These are phyloP conservation scores for Anarhynchus alexandrinus DNA, from an alignment of 2,113 vertebrate genomes.

Conservation along the genomic window DNA sequence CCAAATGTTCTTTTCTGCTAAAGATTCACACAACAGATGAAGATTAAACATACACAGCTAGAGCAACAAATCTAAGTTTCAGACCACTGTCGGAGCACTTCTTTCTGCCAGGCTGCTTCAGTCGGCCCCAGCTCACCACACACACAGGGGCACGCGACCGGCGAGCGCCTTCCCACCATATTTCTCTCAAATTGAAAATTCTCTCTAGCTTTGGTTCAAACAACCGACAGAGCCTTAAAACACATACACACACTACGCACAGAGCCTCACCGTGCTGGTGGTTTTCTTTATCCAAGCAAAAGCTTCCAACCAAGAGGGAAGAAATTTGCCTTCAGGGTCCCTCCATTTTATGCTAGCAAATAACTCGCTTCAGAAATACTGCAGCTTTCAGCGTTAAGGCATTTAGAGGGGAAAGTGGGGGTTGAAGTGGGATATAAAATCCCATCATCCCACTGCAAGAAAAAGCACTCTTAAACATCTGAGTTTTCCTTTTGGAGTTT, in stretches of 20 bases:
- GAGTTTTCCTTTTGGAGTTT: background rate
- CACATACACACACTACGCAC: background rate
- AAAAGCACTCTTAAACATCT: background rate
- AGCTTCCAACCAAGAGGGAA: background rate
- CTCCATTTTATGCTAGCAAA: background rate
- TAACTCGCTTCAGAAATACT: background rate
- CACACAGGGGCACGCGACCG: accelerated
- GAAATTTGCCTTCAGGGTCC: background rate
- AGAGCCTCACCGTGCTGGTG: background rate
- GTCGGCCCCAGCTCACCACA: accelerated
- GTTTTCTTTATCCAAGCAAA: background rate
- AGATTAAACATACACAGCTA: background rate
- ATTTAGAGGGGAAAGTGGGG: background rate
- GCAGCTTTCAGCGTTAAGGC: background rate
- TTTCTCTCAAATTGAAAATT: background rate
- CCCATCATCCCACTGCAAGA: background rate
- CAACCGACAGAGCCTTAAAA: background rate
- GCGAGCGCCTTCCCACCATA: accelerated
- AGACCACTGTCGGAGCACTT: background rate
- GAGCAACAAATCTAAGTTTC: background rate
- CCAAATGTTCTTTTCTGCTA: background rate
- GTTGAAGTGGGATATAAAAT: background rate
- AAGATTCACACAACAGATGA: background rate
- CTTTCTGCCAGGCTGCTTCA: background rate
- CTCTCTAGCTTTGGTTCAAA: background rate